Base-by-base conservation (phyloP, 2,888 invertebrate genomes). In the Agrochola circellaris region DNA sequence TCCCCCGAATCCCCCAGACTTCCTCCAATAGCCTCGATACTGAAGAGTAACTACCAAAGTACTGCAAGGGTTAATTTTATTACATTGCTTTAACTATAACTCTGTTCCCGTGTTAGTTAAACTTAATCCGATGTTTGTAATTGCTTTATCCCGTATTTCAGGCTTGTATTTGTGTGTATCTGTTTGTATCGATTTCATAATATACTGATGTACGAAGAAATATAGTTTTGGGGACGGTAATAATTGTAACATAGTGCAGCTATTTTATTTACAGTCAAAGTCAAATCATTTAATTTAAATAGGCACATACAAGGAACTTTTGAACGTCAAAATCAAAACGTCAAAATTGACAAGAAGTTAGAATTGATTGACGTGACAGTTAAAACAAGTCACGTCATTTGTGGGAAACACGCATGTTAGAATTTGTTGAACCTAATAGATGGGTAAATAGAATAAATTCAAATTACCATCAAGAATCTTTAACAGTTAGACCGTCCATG, bases 11-110 rank as follows among this genome's bases (percentile, higher is more conserved):
- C 15, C 67, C 77, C 48, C 64, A 26, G 20, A n/a, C 30, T 20
- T 23, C 23, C 48, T 20, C 34, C 58, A 23, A 51, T 26, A 23
- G 11, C 75, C 62, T 23, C 34, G 23, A 23, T 70, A 72, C 74
- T 68, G 64, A 60, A 75, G 67, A 72, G 66, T 69, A 68, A 61
- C 74, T 68, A 58, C 79, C 75, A 34, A 64, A 75, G 68, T 69
- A 66, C 58, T 80, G 89, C 77, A 83, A 87, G 89, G 88, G 88
- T 84, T 89, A 87, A 88, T 83, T 87, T 84, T 81, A 89, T 89
- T 87, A 84, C 78, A 73, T 70, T 60, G 45, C 82, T 81, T 71
- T 67, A 83, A 89, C 88, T 84, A 79, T 88, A 89, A 89, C 88
- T 83, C 34, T 58, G 77, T 89, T 82, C 70, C 81, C 48, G 51